These are phyloP conservation scores for Drosophila pachea DNA, from an alignment of 1,140 invertebrate genomes.

Conservation along the genomic window DNA sequence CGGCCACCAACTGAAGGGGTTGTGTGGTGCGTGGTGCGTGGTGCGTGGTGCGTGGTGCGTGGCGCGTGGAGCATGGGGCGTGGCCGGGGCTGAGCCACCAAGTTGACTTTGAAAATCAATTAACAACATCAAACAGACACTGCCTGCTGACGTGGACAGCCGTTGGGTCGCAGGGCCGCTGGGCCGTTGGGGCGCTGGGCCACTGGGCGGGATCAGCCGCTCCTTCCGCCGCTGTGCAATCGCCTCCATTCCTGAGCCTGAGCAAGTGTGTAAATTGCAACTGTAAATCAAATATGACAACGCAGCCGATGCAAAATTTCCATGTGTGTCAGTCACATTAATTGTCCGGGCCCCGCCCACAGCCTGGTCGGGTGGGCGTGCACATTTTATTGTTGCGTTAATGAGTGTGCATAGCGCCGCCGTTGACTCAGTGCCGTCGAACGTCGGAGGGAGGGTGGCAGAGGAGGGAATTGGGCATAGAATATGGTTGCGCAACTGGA, in stretches of 20 bases:
- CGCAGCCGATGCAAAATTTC: conserved; percentile 71
- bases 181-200: too few relatives aligned
- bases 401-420: conserved; percentile 67
- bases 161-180: conserved; percentile 32
- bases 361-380: neutral
- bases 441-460: conserved; percentile 1
- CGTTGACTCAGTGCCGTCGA: neutral
- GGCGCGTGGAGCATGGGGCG: neutral
- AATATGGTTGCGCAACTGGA: conserved; percentile 11
- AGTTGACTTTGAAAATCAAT: conserved; percentile 78
- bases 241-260: neutral
- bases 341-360: conserved; percentile 53
- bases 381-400: conserved; percentile 74
- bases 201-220: neutral
- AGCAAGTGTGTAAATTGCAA: conserved; percentile 76
- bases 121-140: conserved; percentile 78
- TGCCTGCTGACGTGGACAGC: conserved; percentile 69
- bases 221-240: conserved; percentile 3
- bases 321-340: conserved; percentile 77
- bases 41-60: neutral
- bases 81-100: conserved; percentile 20
- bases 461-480: neutral
- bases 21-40: neutral
- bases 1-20: neutral
- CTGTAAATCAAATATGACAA: conserved; percentile 79